Evolutionary conservation across 2,113 vertebrate genomes (phyloP).

Genomic region (Mobula hypostoma): DNA sequence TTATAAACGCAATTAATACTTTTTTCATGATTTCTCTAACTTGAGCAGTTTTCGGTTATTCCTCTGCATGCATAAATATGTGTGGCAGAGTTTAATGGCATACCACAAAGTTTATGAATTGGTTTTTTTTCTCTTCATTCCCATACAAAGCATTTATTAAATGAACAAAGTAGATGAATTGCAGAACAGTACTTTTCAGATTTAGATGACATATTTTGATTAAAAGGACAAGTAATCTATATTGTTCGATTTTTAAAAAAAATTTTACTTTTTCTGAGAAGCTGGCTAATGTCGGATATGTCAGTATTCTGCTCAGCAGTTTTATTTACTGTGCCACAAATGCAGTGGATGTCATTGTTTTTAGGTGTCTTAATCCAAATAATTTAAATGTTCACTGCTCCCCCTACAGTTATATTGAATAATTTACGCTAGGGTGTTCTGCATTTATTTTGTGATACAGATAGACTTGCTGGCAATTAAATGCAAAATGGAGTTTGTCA

Average conservation of each 20-base stretch:
- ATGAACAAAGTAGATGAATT: neutral
- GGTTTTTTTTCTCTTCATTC: neutral
- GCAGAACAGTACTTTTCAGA: neutral
- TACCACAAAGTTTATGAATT: neutral
- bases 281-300: neutral
- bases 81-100: neutral
- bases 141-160: neutral
- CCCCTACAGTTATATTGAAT: constrained; percentile 57
- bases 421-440: constrained; percentile 48
- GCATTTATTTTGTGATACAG: constrained; percentile 11
- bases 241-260: neutral
- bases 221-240: neutral
- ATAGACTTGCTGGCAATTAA: constrained; percentile 27
- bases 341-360: constrained; percentile 13
- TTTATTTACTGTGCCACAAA: neutral
- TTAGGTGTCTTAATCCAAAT: neutral
- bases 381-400: constrained; percentile 43
- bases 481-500: neutral
- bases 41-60: neutral
- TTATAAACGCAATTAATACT: neutral
- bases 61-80: neutral
- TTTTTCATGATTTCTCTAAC: no score
- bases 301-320: neutral
- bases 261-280: neutral
- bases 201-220: neutral